Evolutionary conservation across 2,888 invertebrate species (phyloP).

Genomic region (Dinocampus coccinellae): DNA sequence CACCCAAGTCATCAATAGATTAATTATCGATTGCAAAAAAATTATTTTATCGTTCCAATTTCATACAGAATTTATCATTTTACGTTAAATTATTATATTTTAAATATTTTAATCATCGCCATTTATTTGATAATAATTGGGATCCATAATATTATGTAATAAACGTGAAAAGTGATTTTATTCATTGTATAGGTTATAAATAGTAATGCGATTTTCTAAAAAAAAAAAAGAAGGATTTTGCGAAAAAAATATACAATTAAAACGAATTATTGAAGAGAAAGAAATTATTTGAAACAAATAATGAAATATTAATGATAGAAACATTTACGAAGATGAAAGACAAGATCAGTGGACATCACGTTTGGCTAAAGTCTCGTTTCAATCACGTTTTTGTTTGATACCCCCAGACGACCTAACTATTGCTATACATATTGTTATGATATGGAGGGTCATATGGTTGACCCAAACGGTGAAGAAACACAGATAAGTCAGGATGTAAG

Average conservation of each 20-base stretch:
- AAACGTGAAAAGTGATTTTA: background rate
- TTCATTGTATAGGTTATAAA: too few species aligned
- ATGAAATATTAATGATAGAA: background rate
- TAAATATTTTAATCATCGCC: too few species aligned
- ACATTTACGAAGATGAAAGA: background rate
- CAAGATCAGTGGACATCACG: constrained; percentile 40
- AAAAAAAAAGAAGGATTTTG: too few species aligned
- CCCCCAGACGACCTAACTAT: constrained; percentile 43
- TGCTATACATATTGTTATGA: constrained; percentile 54
- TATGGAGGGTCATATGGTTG: constrained; percentile 65
- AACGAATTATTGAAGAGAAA: too few species aligned
- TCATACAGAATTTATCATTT: too few species aligned
- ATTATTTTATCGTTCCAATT: too few species aligned
- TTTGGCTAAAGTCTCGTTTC: constrained; percentile 62
- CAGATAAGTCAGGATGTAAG: constrained; percentile 66
- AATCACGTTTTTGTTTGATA: constrained; percentile 63
- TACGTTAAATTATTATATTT: too few species aligned
- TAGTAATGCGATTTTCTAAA: too few species aligned
- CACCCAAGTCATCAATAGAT: background rate
- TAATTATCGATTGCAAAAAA: background rate
- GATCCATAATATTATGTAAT: background rate
- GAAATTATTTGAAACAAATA: background rate
- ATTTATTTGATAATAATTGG: background rate
- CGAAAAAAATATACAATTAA: too few species aligned
- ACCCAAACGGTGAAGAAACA: constrained; percentile 62